phyloP scores from a whole-genome alignment of 2,797 vertebrate species.

The Sebastes diploproa region DNA sequence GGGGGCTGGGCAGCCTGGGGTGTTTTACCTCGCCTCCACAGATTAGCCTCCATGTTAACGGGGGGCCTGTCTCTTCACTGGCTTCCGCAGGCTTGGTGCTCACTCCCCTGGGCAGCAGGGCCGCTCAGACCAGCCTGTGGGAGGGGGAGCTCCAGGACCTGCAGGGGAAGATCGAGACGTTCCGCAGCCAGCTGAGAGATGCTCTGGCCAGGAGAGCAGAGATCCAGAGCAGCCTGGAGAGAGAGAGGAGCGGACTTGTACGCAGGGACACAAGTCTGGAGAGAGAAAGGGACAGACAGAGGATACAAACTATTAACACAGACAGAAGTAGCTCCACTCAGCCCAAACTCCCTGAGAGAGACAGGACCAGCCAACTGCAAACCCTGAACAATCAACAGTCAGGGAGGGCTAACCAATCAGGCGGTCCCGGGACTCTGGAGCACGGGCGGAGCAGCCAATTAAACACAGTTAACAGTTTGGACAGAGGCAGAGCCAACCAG shows the following conservation, averaged over 20 bases:
- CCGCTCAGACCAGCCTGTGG: constrained; percentile 78
- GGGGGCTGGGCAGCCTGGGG: constrained; percentile 64
- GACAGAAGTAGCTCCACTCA: constrained; percentile 66
- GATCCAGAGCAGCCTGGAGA: constrained; percentile 85
- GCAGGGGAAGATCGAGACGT: constrained; percentile 85
- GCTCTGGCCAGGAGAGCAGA: constrained; percentile 87
- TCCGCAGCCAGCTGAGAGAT: constrained; percentile 83
- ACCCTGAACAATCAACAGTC: constrained; percentile 76
- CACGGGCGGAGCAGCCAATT: constrained; percentile 56
- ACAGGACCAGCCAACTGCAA: constrained; percentile 72
- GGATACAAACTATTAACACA: constrained; percentile 74
- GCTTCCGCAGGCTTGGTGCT: constrained; percentile 79
- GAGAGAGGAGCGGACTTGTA: constrained; percentile 67
- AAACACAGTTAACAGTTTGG: constrained; percentile 75
- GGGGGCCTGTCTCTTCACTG: constrained; percentile 72
- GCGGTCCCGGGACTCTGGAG: constrained; percentile 37
- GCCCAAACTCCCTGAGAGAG: constrained; percentile 66
- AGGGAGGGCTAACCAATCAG: constrained; percentile 51
- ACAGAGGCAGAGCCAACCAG: constrained; percentile 69
- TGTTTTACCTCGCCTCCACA: constrained; percentile 56
- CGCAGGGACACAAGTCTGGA: constrained; percentile 75
- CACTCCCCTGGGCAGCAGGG: constrained; percentile 69
- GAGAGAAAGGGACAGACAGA: constrained; percentile 69
- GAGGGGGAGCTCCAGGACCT: constrained; percentile 87
- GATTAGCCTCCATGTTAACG: constrained; percentile 77